Evolutionary conservation across 1,140 invertebrate genomes (phyloP).

Genomic region (Glomeris maerens): DNA sequence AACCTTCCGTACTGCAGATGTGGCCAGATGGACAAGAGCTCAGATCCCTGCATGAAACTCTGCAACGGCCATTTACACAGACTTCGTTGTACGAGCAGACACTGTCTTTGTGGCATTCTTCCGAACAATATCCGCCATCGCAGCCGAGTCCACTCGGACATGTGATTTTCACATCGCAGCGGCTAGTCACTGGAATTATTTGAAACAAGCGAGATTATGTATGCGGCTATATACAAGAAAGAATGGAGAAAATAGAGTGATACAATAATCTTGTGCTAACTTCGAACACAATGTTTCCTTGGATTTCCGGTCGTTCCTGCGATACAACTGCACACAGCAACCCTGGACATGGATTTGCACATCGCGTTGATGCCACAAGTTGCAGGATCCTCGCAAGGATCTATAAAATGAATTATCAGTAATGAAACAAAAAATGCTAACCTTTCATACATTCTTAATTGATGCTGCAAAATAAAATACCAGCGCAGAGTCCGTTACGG

Average conservation of each 20-base stretch:
- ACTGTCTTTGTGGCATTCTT: constrained; percentile 75
- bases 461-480: constrained; percentile 41
- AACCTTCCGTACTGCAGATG: constrained; percentile 43
- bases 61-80: constrained; percentile 65
- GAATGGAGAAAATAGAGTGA: too few relatives aligned
- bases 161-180: constrained; percentile 41
- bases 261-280: constrained; percentile 11
- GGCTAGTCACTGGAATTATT: constrained; percentile 36
- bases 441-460: constrained; percentile 68
- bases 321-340: constrained; percentile 67
- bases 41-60: constrained; percentile 18
- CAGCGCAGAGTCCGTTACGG: constrained; percentile 65
- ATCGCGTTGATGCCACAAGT: constrained; percentile 67
- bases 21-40: constrained; percentile 30
- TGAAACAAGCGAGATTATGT: neutral
- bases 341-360: constrained; percentile 65
- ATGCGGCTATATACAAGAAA: too few relatives aligned
- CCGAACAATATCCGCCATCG: constrained; percentile 57
- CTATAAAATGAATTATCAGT: constrained; percentile 29
- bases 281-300: constrained; percentile 15
- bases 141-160: constrained; percentile 39
- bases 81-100: constrained; percentile 84
- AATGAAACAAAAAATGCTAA: constrained; percentile 6
- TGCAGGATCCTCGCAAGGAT: constrained; percentile 53
- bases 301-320: constrained; percentile 65